Evolutionary conservation across 2,113 vertebrate species (phyloP).

Genomic region (Maccullochella peelii): DNA sequence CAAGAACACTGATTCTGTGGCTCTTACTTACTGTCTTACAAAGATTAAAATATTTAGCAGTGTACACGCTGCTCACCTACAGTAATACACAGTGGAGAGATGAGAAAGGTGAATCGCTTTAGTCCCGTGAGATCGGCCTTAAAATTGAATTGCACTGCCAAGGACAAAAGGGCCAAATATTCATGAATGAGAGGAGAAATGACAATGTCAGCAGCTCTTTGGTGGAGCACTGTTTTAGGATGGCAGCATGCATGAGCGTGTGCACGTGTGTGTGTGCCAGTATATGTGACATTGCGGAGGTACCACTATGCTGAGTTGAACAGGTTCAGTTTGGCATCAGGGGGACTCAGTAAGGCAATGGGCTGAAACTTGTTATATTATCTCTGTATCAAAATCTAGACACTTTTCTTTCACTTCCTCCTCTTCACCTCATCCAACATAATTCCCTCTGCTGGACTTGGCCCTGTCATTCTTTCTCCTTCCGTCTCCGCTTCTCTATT

Average conservation of each 20-base stretch:
- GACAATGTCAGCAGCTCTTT: constrained; percentile 70
- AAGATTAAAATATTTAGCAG: not conserved
- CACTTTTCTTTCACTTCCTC: constrained; percentile 19
- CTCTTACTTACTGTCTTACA: not conserved
- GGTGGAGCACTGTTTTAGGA: not conserved
- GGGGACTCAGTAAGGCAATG: constrained; percentile 42
- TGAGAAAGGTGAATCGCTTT: constrained; percentile 20
- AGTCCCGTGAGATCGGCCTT: constrained; percentile 20
- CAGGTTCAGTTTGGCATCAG: constrained; percentile 47
- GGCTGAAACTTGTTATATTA: constrained; percentile 42
- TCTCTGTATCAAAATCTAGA: constrained; percentile 41
- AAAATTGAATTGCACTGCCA: constrained; percentile 27
- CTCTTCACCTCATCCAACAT: constrained; percentile 5
- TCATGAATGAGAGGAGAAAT: constrained; percentile 45
- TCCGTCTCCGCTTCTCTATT: constrained; percentile 9
- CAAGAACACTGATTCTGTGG: not conserved
- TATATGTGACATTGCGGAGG: constrained; percentile 48
- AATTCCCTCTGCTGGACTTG: constrained; percentile 8
- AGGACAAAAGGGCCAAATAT: constrained; percentile 43
- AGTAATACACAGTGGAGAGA: not conserved
- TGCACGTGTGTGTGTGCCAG: not conserved
- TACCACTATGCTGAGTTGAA: constrained; percentile 35
- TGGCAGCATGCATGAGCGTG: constrained; percentile 4
- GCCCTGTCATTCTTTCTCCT: constrained; percentile 6
- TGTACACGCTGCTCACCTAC: not conserved